phyloP scores from a whole-genome alignment of 2,888 invertebrate genomes.

The Lymantria dispar region DNA sequence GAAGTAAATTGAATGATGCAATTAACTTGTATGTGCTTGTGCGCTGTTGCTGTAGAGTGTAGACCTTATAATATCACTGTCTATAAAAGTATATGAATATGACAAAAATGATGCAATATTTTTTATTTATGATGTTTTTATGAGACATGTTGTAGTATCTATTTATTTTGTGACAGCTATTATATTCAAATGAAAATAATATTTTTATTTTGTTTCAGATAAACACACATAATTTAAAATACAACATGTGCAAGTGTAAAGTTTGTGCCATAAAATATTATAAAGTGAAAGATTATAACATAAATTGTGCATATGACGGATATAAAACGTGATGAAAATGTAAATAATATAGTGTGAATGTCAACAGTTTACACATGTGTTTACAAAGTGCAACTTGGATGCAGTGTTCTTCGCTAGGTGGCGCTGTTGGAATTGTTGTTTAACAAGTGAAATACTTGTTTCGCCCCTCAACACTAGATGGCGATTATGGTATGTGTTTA shows the following conservation, averaged over 20 bases:
- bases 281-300: constrained; percentile 49
- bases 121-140: too few relatives aligned
- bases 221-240: constrained; percentile 55
- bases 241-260: constrained; percentile 65
- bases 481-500: constrained; percentile 56
- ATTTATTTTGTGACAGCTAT: too few relatives aligned
- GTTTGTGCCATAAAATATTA: constrained; percentile 50
- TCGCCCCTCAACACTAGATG: constrained; percentile 58
- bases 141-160: too few relatives aligned
- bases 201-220: constrained; percentile 61
- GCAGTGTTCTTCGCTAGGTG: constrained; percentile 74
- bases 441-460: constrained; percentile 50
- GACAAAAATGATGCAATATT: too few relatives aligned
- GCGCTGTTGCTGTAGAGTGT: too few relatives aligned
- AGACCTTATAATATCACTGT: too few relatives aligned
- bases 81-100: too few relatives aligned
- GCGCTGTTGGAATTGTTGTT: constrained; percentile 63
- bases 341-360: constrained; percentile 30
- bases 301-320: constrained; percentile 45
- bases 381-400: constrained; percentile 69
- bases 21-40: too few relatives aligned
- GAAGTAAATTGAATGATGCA: too few relatives aligned
- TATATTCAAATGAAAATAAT: too few relatives aligned
- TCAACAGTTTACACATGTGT: constrained; percentile 44
- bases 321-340: constrained; percentile 49